Conservation (phyloP, 2,113 vertebrate genomes). For the Phrynosoma blainvillii region DNA sequence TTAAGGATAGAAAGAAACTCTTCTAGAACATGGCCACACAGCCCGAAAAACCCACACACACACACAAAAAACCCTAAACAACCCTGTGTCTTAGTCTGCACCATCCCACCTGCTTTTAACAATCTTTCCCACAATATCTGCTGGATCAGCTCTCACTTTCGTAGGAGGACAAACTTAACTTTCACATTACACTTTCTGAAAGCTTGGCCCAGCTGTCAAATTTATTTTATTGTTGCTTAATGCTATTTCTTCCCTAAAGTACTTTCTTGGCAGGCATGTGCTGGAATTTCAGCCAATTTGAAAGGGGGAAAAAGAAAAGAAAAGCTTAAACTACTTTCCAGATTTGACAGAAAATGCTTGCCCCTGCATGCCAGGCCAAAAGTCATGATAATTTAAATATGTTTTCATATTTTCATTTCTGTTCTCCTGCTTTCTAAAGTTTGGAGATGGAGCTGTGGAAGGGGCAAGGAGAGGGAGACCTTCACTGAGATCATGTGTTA, state of each 20-base stretch:
- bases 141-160: neutral
- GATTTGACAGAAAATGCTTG: neutral
- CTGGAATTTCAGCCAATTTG: neutral
- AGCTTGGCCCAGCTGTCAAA: neutral
- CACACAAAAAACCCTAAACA: neutral
- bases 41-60: neutral
- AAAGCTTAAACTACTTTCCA: neutral
- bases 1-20: too few relatives aligned
- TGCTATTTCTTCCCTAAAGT: neutral
- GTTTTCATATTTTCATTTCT: neutral
- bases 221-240: neutral
- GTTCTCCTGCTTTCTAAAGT: too few relatives aligned
- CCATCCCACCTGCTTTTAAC: neutral
- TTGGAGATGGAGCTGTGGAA: too few relatives aligned
- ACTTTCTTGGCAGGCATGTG: neutral
- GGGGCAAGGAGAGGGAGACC: too few relatives aligned
- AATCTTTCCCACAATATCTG: neutral
- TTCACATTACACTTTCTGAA: neutral
- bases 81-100: neutral
- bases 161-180: neutral
- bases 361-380: neutral
- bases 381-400: neutral
- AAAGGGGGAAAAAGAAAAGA: too few relatives aligned
- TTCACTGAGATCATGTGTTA: too few relatives aligned
- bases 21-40: too few relatives aligned